A percentile compares a stretch with the other conserved stretches of the same genome.
These are phyloP conservation scores for Tineola bisselliella DNA, from an alignment of 2,888 invertebrate species.

Conservation along the genomic window DNA sequence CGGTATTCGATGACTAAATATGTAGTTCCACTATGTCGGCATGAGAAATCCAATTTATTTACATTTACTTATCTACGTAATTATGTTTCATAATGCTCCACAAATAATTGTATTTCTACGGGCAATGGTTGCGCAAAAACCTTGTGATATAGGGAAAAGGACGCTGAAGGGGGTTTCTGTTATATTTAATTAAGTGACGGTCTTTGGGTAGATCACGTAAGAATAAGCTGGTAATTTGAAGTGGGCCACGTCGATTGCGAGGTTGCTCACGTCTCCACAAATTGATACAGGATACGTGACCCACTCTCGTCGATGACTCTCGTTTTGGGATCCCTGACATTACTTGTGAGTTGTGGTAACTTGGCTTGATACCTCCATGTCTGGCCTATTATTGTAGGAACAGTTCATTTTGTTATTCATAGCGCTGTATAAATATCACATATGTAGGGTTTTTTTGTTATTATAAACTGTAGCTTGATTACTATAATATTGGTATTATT, in stretches of 20 bases:
- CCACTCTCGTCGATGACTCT: conserved; percentile 30
- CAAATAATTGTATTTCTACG: neutral
- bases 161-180: neutral
- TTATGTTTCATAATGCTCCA: no score
- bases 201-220: neutral
- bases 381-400: no score
- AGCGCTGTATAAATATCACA: neutral
- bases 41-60: no score
- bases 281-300: conserved; percentile 58
- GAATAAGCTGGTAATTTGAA: conserved; percentile 11
- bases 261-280: conserved; percentile 42
- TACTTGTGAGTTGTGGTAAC: neutral
- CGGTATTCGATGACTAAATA: no score
- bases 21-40: no score
- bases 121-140: neutral
- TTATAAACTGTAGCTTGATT: neutral
- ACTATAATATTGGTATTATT: neutral
- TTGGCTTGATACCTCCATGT: no score
- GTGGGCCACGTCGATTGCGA: neutral
- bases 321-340: conserved; percentile 10
- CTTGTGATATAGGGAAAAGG: neutral
- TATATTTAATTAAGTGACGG: conserved; percentile 10
- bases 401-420: neutral
- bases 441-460: neutral
- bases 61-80: no score